A percentile compares a stretch with the other conserved stretches of the same genome.
Conservation (phyloP, 2,888 invertebrate species). For the Nomada ruficornis region DNA sequence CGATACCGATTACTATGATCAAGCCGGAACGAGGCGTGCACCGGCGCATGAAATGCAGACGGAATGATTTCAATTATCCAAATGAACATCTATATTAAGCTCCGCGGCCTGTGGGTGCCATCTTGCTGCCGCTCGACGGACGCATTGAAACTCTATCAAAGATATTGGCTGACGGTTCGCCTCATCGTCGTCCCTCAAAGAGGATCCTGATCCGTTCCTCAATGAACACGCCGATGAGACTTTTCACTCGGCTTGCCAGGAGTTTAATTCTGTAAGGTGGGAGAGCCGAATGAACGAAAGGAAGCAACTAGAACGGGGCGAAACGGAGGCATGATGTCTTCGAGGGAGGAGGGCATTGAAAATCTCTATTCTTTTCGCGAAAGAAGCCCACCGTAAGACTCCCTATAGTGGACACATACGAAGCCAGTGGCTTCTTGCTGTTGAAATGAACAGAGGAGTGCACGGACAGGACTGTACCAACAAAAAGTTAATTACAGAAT, state of each 20-base stretch:
- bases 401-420: conserved; percentile 45
- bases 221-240: conserved; percentile 70
- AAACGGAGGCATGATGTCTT: neutral
- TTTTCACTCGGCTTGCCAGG: conserved; percentile 77
- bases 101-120: conserved; percentile 20
- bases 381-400: conserved; percentile 21
- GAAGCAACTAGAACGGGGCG: conserved; percentile 4
- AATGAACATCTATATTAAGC: conserved; percentile 69
- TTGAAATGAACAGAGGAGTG: conserved; percentile 43
- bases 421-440: conserved; percentile 15
- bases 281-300: conserved; percentile 28
- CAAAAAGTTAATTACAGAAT: conserved; percentile 81
- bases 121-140: conserved; percentile 29
- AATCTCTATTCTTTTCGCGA: conserved; percentile 57
- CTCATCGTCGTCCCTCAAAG: conserved; percentile 24
- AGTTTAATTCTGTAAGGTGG: conserved; percentile 73
- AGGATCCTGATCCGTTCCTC: conserved; percentile 54
- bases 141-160: conserved; percentile 69
- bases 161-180: conserved; percentile 63
- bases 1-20: conserved; percentile 72
- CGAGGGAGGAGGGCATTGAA: conserved; percentile 15
- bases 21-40: conserved; percentile 67
- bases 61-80: conserved; percentile 80
- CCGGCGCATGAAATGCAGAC: conserved; percentile 75
- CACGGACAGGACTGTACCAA: conserved; percentile 54